Evolutionary conservation across 2,888 invertebrate species (phyloP).

Genomic region (Caenorhabditis zanzibari): DNA sequence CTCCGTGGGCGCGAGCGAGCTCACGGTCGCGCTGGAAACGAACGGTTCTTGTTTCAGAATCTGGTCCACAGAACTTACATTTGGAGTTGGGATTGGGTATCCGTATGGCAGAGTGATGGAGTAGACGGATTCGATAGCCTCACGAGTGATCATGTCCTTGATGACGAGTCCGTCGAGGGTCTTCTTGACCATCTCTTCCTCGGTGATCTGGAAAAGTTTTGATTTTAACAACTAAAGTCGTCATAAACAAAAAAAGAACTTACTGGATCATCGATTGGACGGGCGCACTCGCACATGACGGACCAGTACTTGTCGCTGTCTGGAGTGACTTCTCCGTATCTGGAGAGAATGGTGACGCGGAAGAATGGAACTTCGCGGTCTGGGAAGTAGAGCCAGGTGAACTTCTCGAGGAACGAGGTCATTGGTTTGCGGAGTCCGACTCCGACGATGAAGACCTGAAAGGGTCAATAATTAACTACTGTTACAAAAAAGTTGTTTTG

Average conservation of each 20-base stretch:
- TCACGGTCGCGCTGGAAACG: constrained; percentile 81
- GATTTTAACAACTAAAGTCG: too few species aligned
- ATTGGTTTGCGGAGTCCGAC: constrained; percentile 81
- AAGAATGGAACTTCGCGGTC: constrained; percentile 82
- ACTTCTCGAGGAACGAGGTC: constrained; percentile 79
- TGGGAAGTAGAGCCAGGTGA: constrained; percentile 83
- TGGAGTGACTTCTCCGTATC: constrained; percentile 83
- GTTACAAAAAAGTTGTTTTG: too few species aligned
- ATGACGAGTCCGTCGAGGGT: constrained; percentile 81
- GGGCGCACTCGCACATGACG: constrained; percentile 83
- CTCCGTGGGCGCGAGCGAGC: constrained; percentile 79
- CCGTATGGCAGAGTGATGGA: constrained; percentile 81
- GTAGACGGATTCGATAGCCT: constrained; percentile 80
- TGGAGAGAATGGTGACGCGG: constrained; percentile 81
- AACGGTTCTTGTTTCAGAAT: background rate
- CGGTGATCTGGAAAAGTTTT: constrained; percentile 67
- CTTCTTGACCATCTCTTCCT: constrained; percentile 79
- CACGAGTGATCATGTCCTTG: constrained; percentile 81
- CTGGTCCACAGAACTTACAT: constrained; percentile 60
- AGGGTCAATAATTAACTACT: too few species aligned
- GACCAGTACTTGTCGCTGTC: constrained; percentile 82
- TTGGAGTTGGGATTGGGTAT: constrained; percentile 82
- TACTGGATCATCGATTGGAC: constrained; percentile 79
- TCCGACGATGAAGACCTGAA: constrained; percentile 81
- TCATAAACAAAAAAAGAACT: too few species aligned